Conservation (phyloP, 2,113 vertebrate species). For the Vicugna pacos region DNA sequence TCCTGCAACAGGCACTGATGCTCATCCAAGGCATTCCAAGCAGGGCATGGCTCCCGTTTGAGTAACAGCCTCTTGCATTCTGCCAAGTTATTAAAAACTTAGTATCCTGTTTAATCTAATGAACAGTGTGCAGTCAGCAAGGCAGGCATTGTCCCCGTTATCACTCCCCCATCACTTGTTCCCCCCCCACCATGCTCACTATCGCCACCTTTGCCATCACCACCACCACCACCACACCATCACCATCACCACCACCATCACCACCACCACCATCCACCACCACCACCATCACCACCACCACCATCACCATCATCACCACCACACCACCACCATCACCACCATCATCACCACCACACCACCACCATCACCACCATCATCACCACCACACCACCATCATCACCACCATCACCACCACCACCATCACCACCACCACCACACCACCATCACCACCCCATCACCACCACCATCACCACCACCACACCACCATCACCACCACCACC, state of each 20-base stretch:
- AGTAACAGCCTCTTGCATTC: neutral
- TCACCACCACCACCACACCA: rapidly evolving
- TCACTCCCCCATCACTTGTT: neutral
- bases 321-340: no score
- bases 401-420: rapidly evolving
- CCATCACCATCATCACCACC: no score
- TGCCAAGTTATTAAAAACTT: neutral
- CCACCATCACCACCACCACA: rapidly evolving
- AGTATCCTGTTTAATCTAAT: no score
- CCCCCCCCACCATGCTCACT: neutral
- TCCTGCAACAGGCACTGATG: neutral
- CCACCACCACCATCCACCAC: neutral
- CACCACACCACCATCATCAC: no score
- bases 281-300: neutral
- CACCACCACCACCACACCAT: neutral
- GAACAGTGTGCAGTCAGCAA: neutral
- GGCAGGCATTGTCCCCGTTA: neutral
- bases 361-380: no score
- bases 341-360: no score
- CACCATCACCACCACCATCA: neutral
- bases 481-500: rapidly evolving
- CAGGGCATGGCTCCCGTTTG: rapidly evolving
- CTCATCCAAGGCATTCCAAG: neutral
- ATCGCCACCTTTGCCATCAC: no score
- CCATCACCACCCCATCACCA: rapidly evolving